Evolutionary conservation across 2,113 vertebrate species (phyloP).

Genomic region (Crocuta crocuta): DNA sequence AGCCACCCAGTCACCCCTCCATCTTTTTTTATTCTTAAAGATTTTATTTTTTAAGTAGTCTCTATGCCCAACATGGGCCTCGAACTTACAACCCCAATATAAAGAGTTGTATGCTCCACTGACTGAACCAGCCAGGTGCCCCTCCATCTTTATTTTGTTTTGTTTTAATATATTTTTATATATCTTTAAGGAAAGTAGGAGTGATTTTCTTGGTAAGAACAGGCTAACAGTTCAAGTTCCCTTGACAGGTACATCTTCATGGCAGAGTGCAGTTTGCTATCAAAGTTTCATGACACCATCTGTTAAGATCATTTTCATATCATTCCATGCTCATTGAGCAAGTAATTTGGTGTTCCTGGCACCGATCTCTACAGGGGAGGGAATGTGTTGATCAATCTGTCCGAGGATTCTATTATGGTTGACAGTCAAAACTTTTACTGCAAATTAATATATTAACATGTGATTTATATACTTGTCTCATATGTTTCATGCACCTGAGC

Average conservation of each 20-base stretch:
- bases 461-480: slow-evolving; percentile 16
- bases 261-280: slow-evolving; percentile 19
- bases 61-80: neutral
- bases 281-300: slow-evolving; percentile 56
- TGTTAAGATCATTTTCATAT: slow-evolving; percentile 55
- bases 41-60: neutral
- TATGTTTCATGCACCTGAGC: neutral
- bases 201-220: slow-evolving; percentile 46
- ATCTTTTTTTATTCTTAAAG: neutral
- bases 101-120: neutral
- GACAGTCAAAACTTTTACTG: slow-evolving; percentile 27
- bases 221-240: neutral
- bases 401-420: neutral
- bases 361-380: neutral
- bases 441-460: slow-evolving; percentile 22
- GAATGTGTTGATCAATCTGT: neutral
- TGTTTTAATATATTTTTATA: slow-evolving; percentile 25
- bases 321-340: slow-evolving; percentile 25
- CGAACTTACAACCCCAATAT: neutral
- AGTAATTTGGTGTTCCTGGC: slow-evolving; percentile 28
- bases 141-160: neutral
- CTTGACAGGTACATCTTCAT: slow-evolving; percentile 1
- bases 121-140: neutral
- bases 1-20: no score
- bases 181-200: slow-evolving; percentile 48